Percentiles rank a stretch among this genome's conserved stretches.
Conservation (phyloP, 35 echinoderm and acorn worm species). For the Eucidaris tribuloides region DNA sequence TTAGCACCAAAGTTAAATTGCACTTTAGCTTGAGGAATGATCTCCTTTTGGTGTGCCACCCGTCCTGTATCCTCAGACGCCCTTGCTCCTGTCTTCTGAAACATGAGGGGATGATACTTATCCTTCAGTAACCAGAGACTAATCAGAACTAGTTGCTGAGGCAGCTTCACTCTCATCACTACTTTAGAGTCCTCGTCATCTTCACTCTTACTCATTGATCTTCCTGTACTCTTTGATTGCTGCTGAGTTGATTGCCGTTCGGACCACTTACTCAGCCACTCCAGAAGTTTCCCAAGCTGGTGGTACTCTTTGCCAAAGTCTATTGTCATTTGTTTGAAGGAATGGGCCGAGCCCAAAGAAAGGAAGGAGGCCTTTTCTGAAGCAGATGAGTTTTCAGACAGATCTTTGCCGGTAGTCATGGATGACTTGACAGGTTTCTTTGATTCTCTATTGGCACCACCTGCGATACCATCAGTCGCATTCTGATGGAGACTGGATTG, state of each 20-base stretch:
- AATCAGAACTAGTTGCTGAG: conserved; percentile 58
- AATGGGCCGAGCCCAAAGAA: no score
- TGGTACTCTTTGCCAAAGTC: conserved; percentile 28
- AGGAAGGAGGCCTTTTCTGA: no score
- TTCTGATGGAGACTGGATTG: background rate
- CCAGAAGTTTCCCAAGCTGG: conserved; percentile 26
- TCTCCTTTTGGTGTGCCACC: background rate
- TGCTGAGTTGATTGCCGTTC: conserved; percentile 23
- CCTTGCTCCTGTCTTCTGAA: background rate
- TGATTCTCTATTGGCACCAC: no score
- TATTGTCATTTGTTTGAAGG: conserved; percentile 10
- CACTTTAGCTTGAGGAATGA: background rate
- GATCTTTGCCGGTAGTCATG: no score
- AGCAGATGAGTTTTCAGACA: no score
- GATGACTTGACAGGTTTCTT: no score
- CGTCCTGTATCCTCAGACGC: background rate
- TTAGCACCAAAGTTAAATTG: background rate
- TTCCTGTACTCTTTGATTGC: background rate
- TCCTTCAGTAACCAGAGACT: conserved; percentile 55
- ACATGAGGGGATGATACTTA: conserved; percentile 25
- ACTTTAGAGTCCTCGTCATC: conserved; percentile 21
- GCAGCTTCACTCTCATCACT: conserved; percentile 51
- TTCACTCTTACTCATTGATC: background rate
- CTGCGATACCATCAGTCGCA: no score
- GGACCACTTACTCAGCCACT: conserved; percentile 66